A percentile compares a stretch with the other conserved stretches of the same genome.
These are phyloP conservation scores for Teleopsis dalmanni DNA, from an alignment of 1,140 invertebrate genomes.

Conservation along the genomic window DNA sequence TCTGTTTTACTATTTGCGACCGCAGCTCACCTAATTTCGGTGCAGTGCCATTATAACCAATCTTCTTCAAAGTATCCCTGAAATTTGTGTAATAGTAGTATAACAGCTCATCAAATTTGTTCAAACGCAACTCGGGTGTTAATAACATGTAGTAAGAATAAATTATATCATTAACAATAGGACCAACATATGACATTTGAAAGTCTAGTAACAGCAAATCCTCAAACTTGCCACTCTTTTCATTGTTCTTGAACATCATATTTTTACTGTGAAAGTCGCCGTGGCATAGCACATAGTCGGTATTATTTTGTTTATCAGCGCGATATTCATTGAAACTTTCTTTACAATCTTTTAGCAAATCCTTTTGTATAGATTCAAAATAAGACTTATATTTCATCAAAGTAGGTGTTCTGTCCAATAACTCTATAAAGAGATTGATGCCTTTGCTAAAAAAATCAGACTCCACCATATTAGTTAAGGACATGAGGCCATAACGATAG, in stretches of 20 bases:
- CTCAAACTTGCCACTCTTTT: not conserved
- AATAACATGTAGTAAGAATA: constrained; percentile 15
- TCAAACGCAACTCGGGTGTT: constrained; percentile 4
- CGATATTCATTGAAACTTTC: not conserved
- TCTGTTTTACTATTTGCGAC: not conserved
- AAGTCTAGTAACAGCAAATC: constrained; percentile 18
- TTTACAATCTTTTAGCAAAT: not conserved
- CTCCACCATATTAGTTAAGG: not conserved
- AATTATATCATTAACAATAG: constrained; percentile 16
- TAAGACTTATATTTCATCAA: not conserved
- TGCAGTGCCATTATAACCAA: constrained; percentile 2
- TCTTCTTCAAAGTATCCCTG: constrained; percentile 9
- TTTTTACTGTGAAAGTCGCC: constrained; percentile 15
- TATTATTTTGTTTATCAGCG: not conserved
- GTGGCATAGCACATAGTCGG: constrained; percentile 7
- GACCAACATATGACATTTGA: constrained; percentile 15
- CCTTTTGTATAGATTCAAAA: not conserved
- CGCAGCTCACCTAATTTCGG: not conserved
- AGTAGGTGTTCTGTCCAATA: not conserved
- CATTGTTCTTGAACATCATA: constrained; percentile 16
- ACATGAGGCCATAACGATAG: not conserved
- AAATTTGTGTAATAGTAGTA: constrained; percentile 15
- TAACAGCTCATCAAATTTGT: constrained; percentile 13
- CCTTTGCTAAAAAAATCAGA: not conserved
- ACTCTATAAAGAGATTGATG: not conserved